These are phyloP conservation scores for Pimephales promelas DNA, from an alignment of 2,113 vertebrate genomes.

Conservation along the genomic window DNA sequence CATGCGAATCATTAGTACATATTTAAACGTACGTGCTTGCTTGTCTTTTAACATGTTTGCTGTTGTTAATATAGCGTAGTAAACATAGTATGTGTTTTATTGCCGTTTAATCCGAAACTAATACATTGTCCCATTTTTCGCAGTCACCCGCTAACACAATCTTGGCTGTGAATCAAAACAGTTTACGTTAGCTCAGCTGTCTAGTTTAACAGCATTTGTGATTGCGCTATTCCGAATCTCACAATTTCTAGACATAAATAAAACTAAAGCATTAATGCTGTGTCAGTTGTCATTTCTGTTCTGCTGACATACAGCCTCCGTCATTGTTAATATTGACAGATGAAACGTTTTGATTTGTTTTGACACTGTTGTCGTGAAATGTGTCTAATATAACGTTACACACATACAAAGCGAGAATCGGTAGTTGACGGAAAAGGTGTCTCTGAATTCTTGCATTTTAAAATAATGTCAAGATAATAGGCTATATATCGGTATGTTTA, in stretches of 20 bases:
- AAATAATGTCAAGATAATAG: neutral
- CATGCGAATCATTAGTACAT: neutral
- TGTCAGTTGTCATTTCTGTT: neutral
- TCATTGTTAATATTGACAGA: neutral
- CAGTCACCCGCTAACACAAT: conserved; percentile 20
- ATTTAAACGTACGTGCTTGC: neutral
- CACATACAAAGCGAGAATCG: neutral
- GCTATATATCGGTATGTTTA: neutral
- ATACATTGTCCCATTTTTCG: neutral
- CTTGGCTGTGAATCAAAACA: conserved; percentile 27
- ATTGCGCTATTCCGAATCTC: neutral
- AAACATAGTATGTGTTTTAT: neutral
- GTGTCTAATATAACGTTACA: too few relatives aligned
- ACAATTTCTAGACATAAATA: neutral
- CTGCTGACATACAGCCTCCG: neutral
- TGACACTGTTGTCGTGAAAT: neutral
- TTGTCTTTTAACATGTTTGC: neutral
- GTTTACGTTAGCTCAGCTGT: too few relatives aligned
- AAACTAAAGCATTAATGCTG: neutral
- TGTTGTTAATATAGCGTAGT: neutral
- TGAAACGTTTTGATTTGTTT: neutral
- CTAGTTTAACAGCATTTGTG: neutral
- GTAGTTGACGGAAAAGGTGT: neutral
- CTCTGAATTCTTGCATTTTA: neutral
- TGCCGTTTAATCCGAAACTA: neutral